Base-by-base conservation (phyloP, 1,140 invertebrate genomes). In the Drosophila bocqueti region DNA sequence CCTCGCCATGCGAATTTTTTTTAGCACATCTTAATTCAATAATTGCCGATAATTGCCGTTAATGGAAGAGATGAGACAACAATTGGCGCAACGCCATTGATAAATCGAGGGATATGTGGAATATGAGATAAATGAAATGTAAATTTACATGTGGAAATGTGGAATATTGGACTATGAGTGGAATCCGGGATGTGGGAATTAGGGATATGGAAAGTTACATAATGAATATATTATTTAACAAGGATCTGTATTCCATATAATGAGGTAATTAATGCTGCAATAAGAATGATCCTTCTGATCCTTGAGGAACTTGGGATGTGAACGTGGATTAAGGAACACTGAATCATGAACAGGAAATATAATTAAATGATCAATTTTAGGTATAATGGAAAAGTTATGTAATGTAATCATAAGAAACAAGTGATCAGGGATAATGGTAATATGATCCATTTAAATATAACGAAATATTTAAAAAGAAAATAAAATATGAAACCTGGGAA, bases 1-100 rank as follows among this genome's bases (percentile, higher is more conserved):
- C 11, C 38, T 42, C n/a, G 60, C 9, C 40, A 24, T 36, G 36
- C 21, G 4, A 52, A 55, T 64, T 43, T 46, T 64, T 62, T 47
- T 87, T 83, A 87, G 72, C 83, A 83, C 65, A 62, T 77, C 47
- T 72, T 85, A 81, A 77, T 76, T 42, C 76, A 73, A 80, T 89
- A 86, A 86, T 76, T 82, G 63, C 36, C 59, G 72, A 79, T 86
- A 79, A 86, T 87, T 86, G 72, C 64, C 42, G 83, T 80, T 86
- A 83, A 86, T 86, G 76, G 64, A 83, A 87, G 67, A 42, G 52
- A 73, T 31, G 46, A 52, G 79, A 79, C 47, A 61, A 68, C 55
- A 87, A 83, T 80, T 79, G 83, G 78, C 76, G 68, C 58, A 58
- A 34, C 18, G 76, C 76, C 74, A 85, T 86, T 86, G 79, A 87